Conservation (phyloP, 2,113 vertebrate species). For the Malurus cyaneus region DNA sequence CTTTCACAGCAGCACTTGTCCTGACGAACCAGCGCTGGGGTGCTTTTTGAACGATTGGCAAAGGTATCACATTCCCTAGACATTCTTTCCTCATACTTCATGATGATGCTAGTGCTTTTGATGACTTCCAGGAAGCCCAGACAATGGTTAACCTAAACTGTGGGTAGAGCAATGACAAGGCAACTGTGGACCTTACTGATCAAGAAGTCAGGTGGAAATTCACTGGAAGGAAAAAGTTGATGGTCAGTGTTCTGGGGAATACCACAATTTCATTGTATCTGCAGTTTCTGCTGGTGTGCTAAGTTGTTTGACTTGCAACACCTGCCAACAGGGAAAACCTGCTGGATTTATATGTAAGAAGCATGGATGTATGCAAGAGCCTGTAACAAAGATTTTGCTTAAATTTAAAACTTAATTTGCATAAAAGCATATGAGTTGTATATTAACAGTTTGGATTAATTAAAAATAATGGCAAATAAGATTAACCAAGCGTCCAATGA, state of each 20-base stretch:
- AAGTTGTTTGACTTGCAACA: background rate
- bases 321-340: background rate
- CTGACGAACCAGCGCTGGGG: background rate
- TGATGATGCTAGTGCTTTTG: background rate
- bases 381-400: background rate
- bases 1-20: background rate
- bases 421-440: background rate
- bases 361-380: background rate
- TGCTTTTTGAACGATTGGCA: background rate
- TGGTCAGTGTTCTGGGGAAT: background rate
- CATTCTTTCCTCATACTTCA: background rate
- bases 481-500: background rate
- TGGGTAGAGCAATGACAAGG: background rate
- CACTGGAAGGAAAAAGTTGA: background rate
- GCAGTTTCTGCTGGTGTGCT: background rate
- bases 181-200: background rate
- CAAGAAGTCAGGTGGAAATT: background rate
- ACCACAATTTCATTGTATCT: background rate
- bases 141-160: background rate
- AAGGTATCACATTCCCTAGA: background rate
- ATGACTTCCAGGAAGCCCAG: background rate
- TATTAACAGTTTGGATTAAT: background rate
- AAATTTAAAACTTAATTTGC: background rate
- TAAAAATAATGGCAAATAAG: background rate
- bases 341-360: background rate